These are phyloP conservation scores for Sus scrofa DNA, from an alignment of 2,113 vertebrate species.

Conservation along the genomic window T2T-Sscrofa CM000824.6:95875501-95876000, in stretches of 20 bases:
- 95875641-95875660: neutral
- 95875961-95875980: neutral
- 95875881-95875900: neutral
- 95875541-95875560: constrained; percentile 99
- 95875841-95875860: neutral
- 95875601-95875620: constrained; percentile 99
- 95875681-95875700: fast-evolving
- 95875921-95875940: neutral
- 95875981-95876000: neutral
- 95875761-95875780: neutral
- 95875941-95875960: neutral
- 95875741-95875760: neutral
- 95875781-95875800: fast-evolving
- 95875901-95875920: neutral
- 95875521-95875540: constrained; percentile 97
- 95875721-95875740: fast-evolving
- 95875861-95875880: fast-evolving
- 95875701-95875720: too few species aligned
- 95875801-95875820: neutral
- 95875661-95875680: neutral
- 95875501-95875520: constrained; percentile 97
- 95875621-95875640: neutral
- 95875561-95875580: constrained; percentile 97
- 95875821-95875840: neutral
- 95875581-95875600: constrained; percentile 99